Evolutionary conservation across 92 coral and sea anemone species (phyloP).

Genomic region (Ricordea florida): DNA sequence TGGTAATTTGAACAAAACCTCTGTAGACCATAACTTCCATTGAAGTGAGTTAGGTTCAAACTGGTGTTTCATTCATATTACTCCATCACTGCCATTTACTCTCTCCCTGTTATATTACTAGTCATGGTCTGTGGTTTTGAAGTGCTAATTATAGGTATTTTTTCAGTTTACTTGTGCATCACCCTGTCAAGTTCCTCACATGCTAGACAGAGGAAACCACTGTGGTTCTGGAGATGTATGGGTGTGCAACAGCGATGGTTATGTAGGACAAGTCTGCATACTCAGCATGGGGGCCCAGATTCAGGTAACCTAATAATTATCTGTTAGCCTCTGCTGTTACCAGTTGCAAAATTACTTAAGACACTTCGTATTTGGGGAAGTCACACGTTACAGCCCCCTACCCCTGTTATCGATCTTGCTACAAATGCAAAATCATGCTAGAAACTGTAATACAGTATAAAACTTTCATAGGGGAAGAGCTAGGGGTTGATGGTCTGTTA

Average conservation of each 20-base stretch:
- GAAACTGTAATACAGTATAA: no score
- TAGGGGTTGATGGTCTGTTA: no score
- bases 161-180: constrained; percentile 97
- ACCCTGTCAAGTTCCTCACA: constrained; percentile 90
- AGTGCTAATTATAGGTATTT: not conserved
- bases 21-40: no score
- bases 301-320: constrained; percentile 35
- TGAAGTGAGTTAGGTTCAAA: no score
- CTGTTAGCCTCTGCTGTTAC: no score
- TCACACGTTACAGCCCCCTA: no score
- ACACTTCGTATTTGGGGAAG: no score
- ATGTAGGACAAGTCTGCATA: constrained; percentile 94
- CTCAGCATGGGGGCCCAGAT: constrained; percentile 76
- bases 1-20: no score
- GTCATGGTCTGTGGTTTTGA: not conserved
- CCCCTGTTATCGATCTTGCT: no score
- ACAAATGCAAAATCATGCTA: no score
- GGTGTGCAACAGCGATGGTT: constrained; percentile 98
- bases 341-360: not conserved
- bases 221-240: constrained; percentile 99
- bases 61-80: not conserved
- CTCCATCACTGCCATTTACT: not conserved
- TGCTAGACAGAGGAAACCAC: constrained; percentile 95
- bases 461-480: no score
- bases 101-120: not conserved